Percentiles rank a stretch among this genome's conserved stretches.
Conservation (phyloP, 2,888 invertebrate species). For the Clepsis dumicolana region DNA sequence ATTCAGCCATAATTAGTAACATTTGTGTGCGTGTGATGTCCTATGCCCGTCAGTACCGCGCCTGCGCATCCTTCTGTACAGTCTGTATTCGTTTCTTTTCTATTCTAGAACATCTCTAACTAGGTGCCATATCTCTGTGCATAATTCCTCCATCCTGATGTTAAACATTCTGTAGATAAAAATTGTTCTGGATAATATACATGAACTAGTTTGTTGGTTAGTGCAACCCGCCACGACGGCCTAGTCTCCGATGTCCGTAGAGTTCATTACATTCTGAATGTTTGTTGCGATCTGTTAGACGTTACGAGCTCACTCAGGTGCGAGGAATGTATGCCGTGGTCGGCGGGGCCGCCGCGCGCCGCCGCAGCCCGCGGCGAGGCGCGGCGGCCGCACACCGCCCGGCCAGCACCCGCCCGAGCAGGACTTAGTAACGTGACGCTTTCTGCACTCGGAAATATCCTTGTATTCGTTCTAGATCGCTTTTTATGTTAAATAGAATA, state of each 20-base stretch:
- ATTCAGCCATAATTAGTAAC: constrained; percentile 8
- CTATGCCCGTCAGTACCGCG: constrained; percentile 28
- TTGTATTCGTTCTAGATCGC: constrained; percentile 47
- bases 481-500: constrained; percentile 57
- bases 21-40: constrained; percentile 15
- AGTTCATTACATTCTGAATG: constrained; percentile 63
- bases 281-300: constrained; percentile 61
- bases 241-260: constrained; percentile 68
- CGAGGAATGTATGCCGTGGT: constrained; percentile 65
- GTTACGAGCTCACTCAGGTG: constrained; percentile 61
- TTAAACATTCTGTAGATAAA: constrained; percentile 54
- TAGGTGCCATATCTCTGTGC: constrained; percentile 49
- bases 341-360: constrained; percentile 18
- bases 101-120: constrained; percentile 41
- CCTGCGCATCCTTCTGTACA: constrained; percentile 17
- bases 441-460: constrained; percentile 46
- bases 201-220: constrained; percentile 72
- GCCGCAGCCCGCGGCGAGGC: constrained; percentile 46
- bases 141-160: constrained; percentile 64
- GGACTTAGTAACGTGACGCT: constrained; percentile 42
- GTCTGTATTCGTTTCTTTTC: constrained; percentile 29
- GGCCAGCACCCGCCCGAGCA: constrained; percentile 41
- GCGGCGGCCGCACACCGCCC: constrained; percentile 14
- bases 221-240: constrained; percentile 75
- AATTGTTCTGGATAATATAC: constrained; percentile 81